A percentile compares a stretch with the other conserved stretches of the same genome.
Evolutionary conservation across 2,113 vertebrate species (phyloP).

Genomic region (Odocoileus virginianus): DNA sequence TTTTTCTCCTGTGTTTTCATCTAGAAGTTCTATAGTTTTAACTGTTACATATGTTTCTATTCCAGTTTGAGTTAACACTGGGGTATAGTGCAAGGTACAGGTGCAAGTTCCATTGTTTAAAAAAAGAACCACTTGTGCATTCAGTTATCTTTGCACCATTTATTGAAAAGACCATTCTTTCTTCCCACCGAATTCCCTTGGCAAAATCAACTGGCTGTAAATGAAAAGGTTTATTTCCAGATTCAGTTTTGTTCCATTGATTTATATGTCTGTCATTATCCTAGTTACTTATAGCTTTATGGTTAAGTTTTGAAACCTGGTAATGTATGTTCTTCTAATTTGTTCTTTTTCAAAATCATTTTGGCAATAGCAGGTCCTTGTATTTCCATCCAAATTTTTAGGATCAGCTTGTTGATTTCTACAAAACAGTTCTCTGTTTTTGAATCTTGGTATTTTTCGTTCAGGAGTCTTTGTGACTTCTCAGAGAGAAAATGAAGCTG

Average conservation of each 20-base stretch:
- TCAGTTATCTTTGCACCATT: background rate
- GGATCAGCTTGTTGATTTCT: background rate
- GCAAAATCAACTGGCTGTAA: background rate
- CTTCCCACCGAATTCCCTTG: background rate
- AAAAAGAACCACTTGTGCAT: background rate
- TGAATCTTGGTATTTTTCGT: background rate
- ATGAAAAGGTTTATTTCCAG: background rate
- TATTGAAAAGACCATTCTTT: background rate
- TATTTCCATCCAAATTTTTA: background rate
- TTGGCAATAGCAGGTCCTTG: background rate
- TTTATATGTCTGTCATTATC: background rate
- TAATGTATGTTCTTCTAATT: background rate
- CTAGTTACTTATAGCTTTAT: background rate
- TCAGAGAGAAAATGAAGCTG: background rate
- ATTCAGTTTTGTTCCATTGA: background rate
- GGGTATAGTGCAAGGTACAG: background rate
- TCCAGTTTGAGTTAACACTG: conserved; percentile 1
- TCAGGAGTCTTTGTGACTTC: background rate
- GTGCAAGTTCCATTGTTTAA: background rate
- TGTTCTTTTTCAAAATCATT: conserved; percentile 12
- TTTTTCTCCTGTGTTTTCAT: background rate
- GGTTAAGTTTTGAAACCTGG: background rate
- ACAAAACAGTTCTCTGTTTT: background rate
- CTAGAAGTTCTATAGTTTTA: conserved; percentile 17
- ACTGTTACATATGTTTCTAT: background rate